Evolutionary conservation across 1,140 invertebrate species (phyloP).

Genomic region (Lanistes nyassanus): DNA sequence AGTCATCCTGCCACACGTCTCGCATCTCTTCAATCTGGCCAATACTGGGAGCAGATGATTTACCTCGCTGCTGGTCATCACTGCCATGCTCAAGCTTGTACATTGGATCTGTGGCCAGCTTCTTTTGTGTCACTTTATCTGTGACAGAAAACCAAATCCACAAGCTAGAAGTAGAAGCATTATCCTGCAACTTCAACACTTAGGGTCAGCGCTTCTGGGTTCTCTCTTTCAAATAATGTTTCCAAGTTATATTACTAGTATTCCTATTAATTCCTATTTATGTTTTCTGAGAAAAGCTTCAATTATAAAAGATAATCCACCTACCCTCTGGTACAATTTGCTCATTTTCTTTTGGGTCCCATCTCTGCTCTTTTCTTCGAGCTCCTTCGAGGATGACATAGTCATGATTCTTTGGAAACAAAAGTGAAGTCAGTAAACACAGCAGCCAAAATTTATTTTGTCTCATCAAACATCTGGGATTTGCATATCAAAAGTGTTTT

Average conservation of each 20-base stretch:
- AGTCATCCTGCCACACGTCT: constrained; percentile 89
- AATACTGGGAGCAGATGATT: constrained; percentile 77
- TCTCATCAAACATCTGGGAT: too few species aligned
- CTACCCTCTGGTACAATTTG: constrained; percentile 76
- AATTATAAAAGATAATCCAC: background rate
- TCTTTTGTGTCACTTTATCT: constrained; percentile 83
- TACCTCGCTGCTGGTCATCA: constrained; percentile 80
- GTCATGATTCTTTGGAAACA: constrained; percentile 86
- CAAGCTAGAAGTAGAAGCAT: background rate
- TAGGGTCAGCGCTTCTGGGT: background rate
- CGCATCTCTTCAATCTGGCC: constrained; percentile 81
- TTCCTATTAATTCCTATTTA: background rate
- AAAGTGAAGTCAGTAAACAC: constrained; percentile 2
- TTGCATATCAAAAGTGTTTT: too few species aligned
- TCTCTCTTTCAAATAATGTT: background rate
- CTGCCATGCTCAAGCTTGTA: constrained; percentile 91
- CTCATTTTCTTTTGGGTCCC: constrained; percentile 97
- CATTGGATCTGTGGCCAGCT: constrained; percentile 94
- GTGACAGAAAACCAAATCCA: constrained; percentile 11
- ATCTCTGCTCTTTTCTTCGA: constrained; percentile 94
- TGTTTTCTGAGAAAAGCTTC: too few species aligned
- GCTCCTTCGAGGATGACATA: constrained; percentile 96
- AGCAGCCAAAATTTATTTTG: background rate
- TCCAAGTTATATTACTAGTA: background rate
- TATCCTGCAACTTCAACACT: background rate